phyloP scores from a whole-genome alignment of 2,888 invertebrate genomes.

The Eilema caniola region DNA sequence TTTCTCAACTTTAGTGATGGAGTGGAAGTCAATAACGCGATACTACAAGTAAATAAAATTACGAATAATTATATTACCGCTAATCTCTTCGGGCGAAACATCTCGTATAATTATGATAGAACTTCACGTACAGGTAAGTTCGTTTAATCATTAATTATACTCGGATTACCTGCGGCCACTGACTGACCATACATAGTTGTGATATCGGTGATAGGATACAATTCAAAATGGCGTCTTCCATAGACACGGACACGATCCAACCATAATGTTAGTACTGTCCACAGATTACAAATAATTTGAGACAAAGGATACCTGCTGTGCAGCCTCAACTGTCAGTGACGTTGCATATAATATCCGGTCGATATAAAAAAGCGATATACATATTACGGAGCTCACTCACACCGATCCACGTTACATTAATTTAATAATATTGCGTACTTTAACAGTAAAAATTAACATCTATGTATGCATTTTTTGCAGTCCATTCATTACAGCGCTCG shows the following conservation, averaged over 20 bases:
- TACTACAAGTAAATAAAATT: too few relatives aligned
- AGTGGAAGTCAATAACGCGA: too few relatives aligned
- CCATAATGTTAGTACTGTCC: constrained; percentile 28
- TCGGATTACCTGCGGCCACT: constrained; percentile 46
- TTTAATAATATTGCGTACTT: constrained; percentile 62
- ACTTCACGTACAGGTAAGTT: constrained; percentile 62
- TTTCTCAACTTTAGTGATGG: too few relatives aligned
- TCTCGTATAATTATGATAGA: too few relatives aligned
- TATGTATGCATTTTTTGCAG: constrained; percentile 76
- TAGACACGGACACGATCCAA: constrained; percentile 3
- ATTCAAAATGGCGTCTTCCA: not conserved
- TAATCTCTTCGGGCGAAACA: too few relatives aligned
- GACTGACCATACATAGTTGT: constrained; percentile 41
- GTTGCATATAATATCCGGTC: constrained; percentile 45
- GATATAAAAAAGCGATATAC: constrained; percentile 70
- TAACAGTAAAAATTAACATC: constrained; percentile 76
- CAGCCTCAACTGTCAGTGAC: constrained; percentile 62
- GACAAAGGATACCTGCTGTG: constrained; percentile 32
- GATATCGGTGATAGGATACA: constrained; percentile 11
- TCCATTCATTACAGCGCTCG: constrained; percentile 71
- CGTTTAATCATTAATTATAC: constrained; percentile 59
- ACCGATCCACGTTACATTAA: constrained; percentile 75
- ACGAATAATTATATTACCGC: too few relatives aligned
- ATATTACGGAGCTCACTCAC: constrained; percentile 74
- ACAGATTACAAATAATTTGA: constrained; percentile 40